phyloP scores from a whole-genome alignment of 1,140 invertebrate species.

The Bombus pyrosoma region DNA sequence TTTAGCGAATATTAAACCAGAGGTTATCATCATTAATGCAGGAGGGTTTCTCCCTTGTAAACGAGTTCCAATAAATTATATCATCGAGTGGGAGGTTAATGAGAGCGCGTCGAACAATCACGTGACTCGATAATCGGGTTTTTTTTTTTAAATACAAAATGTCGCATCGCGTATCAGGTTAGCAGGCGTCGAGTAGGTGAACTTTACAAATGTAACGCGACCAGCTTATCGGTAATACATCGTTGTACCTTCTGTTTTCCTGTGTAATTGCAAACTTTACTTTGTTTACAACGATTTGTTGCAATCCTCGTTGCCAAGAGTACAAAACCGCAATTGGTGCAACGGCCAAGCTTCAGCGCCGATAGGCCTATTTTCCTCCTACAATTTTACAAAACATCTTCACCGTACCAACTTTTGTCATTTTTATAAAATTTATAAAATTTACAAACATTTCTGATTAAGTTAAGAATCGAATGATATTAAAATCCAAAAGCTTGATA shows the following conservation, averaged over 20 bases:
- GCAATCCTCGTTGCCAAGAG: constrained; percentile 13
- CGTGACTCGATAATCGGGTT: constrained; percentile 38
- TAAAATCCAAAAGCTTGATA: fast-evolving
- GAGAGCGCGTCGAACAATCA: background rate
- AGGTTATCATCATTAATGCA: background rate
- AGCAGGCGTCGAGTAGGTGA: constrained; percentile 64
- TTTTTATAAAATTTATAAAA: background rate
- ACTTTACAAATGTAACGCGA: constrained; percentile 73
- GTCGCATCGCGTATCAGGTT: constrained; percentile 78
- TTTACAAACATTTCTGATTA: background rate
- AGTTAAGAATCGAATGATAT: background rate
- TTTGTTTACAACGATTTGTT: constrained; percentile 66
- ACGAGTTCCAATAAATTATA: background rate
- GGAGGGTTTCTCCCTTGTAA: background rate
- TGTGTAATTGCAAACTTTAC: constrained; percentile 74
- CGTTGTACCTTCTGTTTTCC: constrained; percentile 73
- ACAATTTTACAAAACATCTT: constrained; percentile 18
- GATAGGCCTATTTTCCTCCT: background rate
- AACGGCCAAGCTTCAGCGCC: background rate
- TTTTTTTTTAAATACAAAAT: constrained; percentile 81
- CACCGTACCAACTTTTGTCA: too few species aligned
- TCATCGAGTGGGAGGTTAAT: background rate
- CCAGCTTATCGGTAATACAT: constrained; percentile 62
- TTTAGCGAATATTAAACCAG: background rate
- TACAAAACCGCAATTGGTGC: background rate